Evolutionary conservation across 92 coral and sea anemone genomes (phyloP).

Genomic region (Pocillopora meandrina): DNA sequence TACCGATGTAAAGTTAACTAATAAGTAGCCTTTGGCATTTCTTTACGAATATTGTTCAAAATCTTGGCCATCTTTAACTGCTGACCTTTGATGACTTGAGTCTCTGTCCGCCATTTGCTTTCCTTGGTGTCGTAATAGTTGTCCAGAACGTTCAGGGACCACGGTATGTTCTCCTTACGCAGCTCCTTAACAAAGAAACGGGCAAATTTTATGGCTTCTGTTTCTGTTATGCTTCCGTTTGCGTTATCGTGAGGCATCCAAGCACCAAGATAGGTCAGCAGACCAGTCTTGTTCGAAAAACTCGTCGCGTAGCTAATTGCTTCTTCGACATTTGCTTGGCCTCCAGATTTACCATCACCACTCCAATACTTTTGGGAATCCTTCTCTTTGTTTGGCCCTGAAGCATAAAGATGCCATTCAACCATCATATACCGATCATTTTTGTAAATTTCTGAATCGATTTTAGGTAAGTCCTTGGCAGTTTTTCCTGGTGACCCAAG

Average conservation of each 20-base stretch:
- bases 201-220: constrained; percentile 64
- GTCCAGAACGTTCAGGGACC: constrained; percentile 75
- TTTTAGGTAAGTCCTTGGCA: constrained; percentile 39
- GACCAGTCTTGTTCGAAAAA: constrained; percentile 27
- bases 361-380: constrained; percentile 62
- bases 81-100: constrained; percentile 38
- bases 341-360: constrained; percentile 46
- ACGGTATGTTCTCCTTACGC: constrained; percentile 50
- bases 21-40: background rate
- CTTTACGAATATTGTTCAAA: constrained; percentile 34
- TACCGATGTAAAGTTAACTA: too few relatives aligned
- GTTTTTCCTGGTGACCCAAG: constrained; percentile 70
- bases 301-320: constrained; percentile 16
- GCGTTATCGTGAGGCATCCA: constrained; percentile 78
- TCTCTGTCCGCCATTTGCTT: constrained; percentile 45
- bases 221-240: constrained; percentile 30
- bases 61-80: constrained; percentile 53
- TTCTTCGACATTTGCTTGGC: constrained; percentile 27
- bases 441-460: constrained; percentile 53
- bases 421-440: constrained; percentile 63
- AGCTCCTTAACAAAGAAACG: constrained; percentile 52
- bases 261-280: constrained; percentile 66
- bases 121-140: constrained; percentile 54
- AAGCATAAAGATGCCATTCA: constrained; percentile 73
- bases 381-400: constrained; percentile 69